These are phyloP conservation scores for Drosophila conformis DNA, from an alignment of 2,888 invertebrate genomes.

Conservation along the genomic window DNA sequence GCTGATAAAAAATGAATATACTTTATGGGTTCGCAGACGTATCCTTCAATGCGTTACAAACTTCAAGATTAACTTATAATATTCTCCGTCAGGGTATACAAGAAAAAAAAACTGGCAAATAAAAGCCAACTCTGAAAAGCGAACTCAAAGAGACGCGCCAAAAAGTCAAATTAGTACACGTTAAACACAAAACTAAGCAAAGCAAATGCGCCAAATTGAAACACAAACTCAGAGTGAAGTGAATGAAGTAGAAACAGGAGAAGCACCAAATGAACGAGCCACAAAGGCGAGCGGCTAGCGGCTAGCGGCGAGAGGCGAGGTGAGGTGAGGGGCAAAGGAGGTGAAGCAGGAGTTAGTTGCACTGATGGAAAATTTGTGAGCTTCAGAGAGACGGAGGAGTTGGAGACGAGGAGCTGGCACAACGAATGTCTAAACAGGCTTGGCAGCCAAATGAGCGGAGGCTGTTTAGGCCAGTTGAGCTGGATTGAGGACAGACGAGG, in stretches of 20 bases:
- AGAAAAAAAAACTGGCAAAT: slow-evolving; percentile 47
- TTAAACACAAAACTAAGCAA: slow-evolving; percentile 63
- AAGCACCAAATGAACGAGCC: slow-evolving; percentile 17
- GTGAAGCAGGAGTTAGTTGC: slow-evolving; percentile 1
- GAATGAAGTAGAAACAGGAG: slow-evolving; percentile 46
- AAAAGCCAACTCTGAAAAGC: slow-evolving; percentile 33
- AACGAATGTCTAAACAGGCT: slow-evolving; percentile 67
- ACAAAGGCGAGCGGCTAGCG: neutral
- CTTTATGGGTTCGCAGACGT: neutral
- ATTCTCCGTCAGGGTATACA: neutral
- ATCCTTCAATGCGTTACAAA: neutral
- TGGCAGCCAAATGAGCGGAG: slow-evolving; percentile 65
- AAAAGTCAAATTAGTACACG: slow-evolving; percentile 69
- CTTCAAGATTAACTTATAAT: neutral
- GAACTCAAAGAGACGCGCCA: slow-evolving; percentile 47
- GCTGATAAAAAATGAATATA: neutral
- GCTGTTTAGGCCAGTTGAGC: slow-evolving; percentile 44
- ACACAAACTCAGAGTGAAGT: slow-evolving; percentile 58
- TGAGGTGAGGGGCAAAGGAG: slow-evolving; percentile 3
- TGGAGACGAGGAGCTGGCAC: slow-evolving; percentile 37
- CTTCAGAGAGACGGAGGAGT: neutral
- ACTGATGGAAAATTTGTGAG: neutral
- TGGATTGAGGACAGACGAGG: slow-evolving; percentile 3
- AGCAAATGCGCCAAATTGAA: slow-evolving; percentile 68
- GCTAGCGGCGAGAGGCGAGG: neutral